Evolutionary conservation across 2,888 invertebrate genomes (phyloP), one percentile per base, ranked within the genome.

Genomic region (Cacoxenus indagator): DNA sequence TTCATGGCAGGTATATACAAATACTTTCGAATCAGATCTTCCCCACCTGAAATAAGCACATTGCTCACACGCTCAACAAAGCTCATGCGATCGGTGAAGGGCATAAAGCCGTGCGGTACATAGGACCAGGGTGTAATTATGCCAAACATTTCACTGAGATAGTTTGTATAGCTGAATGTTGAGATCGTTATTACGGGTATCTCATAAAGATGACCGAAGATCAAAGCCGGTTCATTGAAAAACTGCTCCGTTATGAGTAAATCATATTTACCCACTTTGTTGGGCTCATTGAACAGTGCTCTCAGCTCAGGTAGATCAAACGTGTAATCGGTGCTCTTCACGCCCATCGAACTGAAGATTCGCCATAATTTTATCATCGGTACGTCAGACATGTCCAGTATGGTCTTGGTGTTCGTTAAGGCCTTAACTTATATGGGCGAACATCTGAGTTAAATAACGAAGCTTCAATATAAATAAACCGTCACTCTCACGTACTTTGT

Each of bases 21-120:
- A 65, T 77, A 82, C 26, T 75, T 72, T 4, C 86, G 71, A 2
- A 76, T 51, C 0, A 76, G 43, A 0, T 86, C 78, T 1, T 88
- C 84, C 9, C 76, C 74, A 0, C 84, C 26, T 0, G 76, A 76
- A 0, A 77, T 65, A 1, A 87, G 85, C 0, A 89, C 84, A 76
- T 91, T 92, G 27, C 88, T 82, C 0, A 90, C 66, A 73, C 92
- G 84, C 71, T 90, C 88, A 74, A 81, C 84, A 70, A 92, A 90
- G 19, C 86, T 89, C 83, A 90, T 89, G 9, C 78, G 76, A 5
- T 90, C 89, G 0, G 89, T 86, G 26, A 81, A 88, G 0, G 85
- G 78, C n/a, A 87, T 73, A 71, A 85, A 86, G 17, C 84, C 78
- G 62, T 90, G 88, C 0, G 90, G 88, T 4, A 89, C 86, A 72